Evolutionary conservation across 2,113 vertebrate species (phyloP), one percentile per base, ranked within the genome.

Genomic region (Brienomyrus brachyistius): DNA sequence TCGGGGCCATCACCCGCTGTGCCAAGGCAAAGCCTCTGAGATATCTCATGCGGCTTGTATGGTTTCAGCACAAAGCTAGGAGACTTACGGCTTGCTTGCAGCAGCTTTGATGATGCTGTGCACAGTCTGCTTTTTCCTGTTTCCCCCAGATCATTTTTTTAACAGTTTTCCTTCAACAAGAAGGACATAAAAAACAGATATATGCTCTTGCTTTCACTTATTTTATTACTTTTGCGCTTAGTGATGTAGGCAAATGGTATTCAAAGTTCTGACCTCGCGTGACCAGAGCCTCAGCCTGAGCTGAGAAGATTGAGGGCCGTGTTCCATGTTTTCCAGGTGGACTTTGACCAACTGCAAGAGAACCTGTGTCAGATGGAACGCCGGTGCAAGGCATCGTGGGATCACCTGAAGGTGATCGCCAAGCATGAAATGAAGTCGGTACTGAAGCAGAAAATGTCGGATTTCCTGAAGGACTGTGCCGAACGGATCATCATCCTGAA

Each of bases 341-440:
- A 99, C 93, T 99, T 99, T 94, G 98, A 99, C 93, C 98, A 99
- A 90, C 98, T 99, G 89, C 98, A 99, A 92, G 98, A 99, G 93
- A 99, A 98, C 94, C 95, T 99, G 91, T 95, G 95, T 93, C 98
- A 99, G 95, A 97, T 99, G 97, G 98, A 99, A 93, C 96, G 96
- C 91, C 94, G 98, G 89, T 99, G 98, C 96, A 99, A 97, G 95
- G 98, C 98, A 93, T 99, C 98, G 1, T 99, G 98, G 98, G 98
- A 99, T 96, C 97, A 99, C 94, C 97, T 99, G 88, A 99, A 99
- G 94, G 97, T 98, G 93, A 98, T 99, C 89, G 97, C 98, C 84
- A 99, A 99, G 93, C 97, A 99, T 89, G 98, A 99, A 95, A 99
- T 99, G 96, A 99, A 98, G 91, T 96, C 97, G 70, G 96, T 94